Percentiles rank a stretch among this genome's conserved stretches.
Evolutionary conservation across 2,797 vertebrate genomes (phyloP).

Genomic region (Chelon labrosus): DNA sequence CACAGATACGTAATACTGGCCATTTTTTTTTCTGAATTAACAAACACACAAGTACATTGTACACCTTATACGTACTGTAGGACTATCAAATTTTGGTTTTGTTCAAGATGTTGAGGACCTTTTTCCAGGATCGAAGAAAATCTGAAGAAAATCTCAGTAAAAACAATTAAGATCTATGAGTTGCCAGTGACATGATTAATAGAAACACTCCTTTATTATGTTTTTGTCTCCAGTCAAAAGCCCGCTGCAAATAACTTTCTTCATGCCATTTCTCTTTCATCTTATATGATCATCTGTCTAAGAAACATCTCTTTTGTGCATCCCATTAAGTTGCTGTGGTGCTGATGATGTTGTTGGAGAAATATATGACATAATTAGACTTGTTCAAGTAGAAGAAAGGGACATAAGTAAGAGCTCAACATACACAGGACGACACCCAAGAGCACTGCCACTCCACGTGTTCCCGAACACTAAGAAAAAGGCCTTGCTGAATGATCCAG

Average conservation of each 20-base stretch:
- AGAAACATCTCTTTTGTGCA: slow-evolving; percentile 11
- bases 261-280: neutral
- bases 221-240: neutral
- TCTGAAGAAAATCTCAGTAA: too few relatives aligned
- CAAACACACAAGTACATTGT: too few relatives aligned
- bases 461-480: slow-evolving; percentile 33
- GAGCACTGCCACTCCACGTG: slow-evolving; percentile 28
- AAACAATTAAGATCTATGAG: too few relatives aligned
- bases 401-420: slow-evolving; percentile 15
- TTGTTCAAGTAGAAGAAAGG: slow-evolving; percentile 28
- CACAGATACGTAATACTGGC: too few relatives aligned
- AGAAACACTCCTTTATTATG: neutral
- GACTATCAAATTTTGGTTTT: too few relatives aligned
- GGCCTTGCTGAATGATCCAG: slow-evolving; percentile 38
- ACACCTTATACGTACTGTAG: too few relatives aligned
- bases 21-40: too few relatives aligned
- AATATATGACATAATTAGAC: slow-evolving; percentile 54
- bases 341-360: slow-evolving; percentile 13
- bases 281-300: slow-evolving; percentile 9
- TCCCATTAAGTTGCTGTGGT: slow-evolving; percentile 7
- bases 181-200: neutral
- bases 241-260: neutral
- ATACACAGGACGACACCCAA: slow-evolving; percentile 37
- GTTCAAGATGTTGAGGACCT: too few relatives aligned
- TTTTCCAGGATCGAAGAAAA: too few relatives aligned